These are phyloP conservation scores for Columba janthina DNA, from an alignment of 2,113 vertebrate species.

Conservation along the genomic window DNA sequence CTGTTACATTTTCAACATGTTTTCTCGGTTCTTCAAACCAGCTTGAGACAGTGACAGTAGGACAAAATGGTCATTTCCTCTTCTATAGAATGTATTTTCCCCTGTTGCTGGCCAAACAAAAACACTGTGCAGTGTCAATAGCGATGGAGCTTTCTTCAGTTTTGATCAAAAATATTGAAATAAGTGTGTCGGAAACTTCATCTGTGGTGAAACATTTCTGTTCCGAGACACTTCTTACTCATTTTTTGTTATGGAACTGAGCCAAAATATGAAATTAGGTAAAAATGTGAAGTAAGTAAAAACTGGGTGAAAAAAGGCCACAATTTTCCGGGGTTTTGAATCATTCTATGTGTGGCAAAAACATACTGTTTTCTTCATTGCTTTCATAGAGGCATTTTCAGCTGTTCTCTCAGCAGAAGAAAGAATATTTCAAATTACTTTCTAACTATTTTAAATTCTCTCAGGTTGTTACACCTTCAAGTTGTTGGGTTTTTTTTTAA, in stretches of 20 bases:
- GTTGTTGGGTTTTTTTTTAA: background rate
- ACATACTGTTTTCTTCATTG: background rate
- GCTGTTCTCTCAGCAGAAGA: background rate
- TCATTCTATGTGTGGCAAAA: background rate
- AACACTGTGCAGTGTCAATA: background rate
- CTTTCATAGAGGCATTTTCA: background rate
- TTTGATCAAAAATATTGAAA: constrained; percentile 11
- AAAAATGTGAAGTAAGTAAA: constrained; percentile 20
- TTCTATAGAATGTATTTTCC: background rate
- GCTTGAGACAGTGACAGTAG: background rate
- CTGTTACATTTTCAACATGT: background rate
- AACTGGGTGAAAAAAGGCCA: background rate
- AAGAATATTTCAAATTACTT: background rate
- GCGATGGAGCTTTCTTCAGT: background rate
- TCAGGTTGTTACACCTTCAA: background rate
- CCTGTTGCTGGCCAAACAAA: background rate
- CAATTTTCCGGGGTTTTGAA: background rate
- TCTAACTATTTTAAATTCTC: background rate
- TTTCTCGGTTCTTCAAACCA: constrained; percentile 31
- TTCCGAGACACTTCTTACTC: constrained; percentile 16
- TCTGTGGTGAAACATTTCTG: constrained; percentile 9
- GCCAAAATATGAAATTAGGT: background rate
- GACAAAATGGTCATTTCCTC: constrained; percentile 33
- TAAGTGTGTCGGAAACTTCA: background rate
- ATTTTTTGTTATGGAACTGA: background rate